Evolutionary conservation across 2,888 invertebrate species (phyloP).

Genomic region (Ecdyonurus torrentis): DNA sequence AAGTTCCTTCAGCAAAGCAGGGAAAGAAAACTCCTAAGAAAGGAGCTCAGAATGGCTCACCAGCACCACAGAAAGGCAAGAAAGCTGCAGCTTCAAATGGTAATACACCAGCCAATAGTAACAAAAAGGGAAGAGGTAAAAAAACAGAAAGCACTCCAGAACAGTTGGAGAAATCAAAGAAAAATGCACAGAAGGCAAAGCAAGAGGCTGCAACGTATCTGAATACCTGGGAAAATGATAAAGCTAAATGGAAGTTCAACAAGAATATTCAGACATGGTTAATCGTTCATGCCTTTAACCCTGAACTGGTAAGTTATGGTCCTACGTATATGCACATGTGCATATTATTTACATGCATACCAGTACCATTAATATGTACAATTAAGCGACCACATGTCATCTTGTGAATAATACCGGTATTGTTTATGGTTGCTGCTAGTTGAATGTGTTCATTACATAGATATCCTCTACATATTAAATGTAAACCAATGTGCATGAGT

Average conservation of each 20-base stretch:
- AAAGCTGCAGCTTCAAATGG: background rate
- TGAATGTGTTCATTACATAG: too few species aligned
- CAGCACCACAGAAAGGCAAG: too few species aligned
- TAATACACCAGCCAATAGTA: background rate
- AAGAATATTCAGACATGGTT: conserved; percentile 42
- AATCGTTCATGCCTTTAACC: background rate
- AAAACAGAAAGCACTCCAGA: conserved; percentile 25
- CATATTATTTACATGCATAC: too few species aligned
- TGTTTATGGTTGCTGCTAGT: too few species aligned
- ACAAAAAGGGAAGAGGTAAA: background rate
- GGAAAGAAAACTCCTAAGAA: background rate
- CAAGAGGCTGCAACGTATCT: conserved; percentile 31
- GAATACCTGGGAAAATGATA: conserved; percentile 51
- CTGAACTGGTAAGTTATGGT: background rate
- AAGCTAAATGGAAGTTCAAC: conserved; percentile 60
- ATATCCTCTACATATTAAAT: too few species aligned
- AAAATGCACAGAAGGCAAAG: conserved; percentile 35
- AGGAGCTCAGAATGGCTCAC: too few species aligned
- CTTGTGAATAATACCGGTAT: too few species aligned
- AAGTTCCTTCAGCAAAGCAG: background rate
- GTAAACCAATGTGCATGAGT: too few species aligned
- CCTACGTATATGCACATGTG: conserved; percentile 7
- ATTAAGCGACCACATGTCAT: too few species aligned
- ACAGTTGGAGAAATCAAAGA: conserved; percentile 46
- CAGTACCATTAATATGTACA: too few species aligned